Percentiles rank a stretch among this genome's conserved stretches.
Conservation (phyloP, 2,888 invertebrate species). For the Oligia fasciuncula region DNA sequence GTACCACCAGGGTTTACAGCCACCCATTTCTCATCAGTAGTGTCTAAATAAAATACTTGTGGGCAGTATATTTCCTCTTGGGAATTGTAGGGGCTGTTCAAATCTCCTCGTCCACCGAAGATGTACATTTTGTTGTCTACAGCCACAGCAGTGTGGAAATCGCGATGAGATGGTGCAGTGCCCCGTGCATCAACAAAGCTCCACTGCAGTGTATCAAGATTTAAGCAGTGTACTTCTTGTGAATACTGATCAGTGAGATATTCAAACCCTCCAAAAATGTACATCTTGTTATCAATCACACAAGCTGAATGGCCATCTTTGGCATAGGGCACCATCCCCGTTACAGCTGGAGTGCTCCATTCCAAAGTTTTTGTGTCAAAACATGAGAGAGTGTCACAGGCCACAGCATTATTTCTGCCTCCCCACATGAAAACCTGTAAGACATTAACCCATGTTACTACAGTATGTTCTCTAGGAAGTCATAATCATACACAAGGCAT, state of each 20-base stretch:
- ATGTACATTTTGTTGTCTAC: slow-evolving; percentile 95
- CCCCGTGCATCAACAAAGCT: slow-evolving; percentile 91
- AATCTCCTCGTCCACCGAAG: slow-evolving; percentile 96
- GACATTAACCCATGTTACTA: slow-evolving; percentile 22
- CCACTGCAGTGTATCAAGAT: slow-evolving; percentile 94
- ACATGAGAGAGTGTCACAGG: slow-evolving; percentile 95
- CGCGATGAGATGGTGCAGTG: slow-evolving; percentile 92
- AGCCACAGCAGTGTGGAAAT: slow-evolving; percentile 96
- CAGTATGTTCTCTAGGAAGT: background rate
- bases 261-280: slow-evolving; percentile 97
- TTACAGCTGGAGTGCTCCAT: slow-evolving; percentile 92
- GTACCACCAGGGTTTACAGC: slow-evolving; percentile 90
- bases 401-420: slow-evolving; percentile 95
- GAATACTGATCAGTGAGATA: slow-evolving; percentile 95
- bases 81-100: slow-evolving; percentile 87
- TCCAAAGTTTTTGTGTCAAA: slow-evolving; percentile 93
- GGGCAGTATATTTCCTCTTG: slow-evolving; percentile 94
- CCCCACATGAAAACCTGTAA: slow-evolving; percentile 96
- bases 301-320: slow-evolving; percentile 98
- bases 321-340: slow-evolving; percentile 93
- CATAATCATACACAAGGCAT: too few relatives aligned
- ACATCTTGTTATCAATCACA: slow-evolving; percentile 94
- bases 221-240: slow-evolving; percentile 93
- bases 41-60: slow-evolving; percentile 94
- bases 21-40: slow-evolving; percentile 92